These are phyloP conservation scores for Ceyx cyanopectus DNA, from an alignment of 2,113 vertebrate genomes.

Conservation along the genomic window DNA sequence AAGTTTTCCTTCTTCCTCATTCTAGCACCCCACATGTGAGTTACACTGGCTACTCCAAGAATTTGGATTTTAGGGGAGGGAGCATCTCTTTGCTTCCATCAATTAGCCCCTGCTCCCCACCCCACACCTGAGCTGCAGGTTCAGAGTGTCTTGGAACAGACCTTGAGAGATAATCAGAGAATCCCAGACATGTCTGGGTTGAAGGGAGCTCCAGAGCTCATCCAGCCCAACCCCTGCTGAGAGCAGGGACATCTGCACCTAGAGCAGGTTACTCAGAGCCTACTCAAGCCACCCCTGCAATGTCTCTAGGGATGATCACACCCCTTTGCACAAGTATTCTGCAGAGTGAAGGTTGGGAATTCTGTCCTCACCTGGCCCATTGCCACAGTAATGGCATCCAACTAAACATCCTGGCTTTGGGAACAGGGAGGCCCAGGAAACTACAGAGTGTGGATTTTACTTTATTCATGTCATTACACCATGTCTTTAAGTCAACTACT, in stretches of 20 bases:
- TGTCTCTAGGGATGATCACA: not conserved
- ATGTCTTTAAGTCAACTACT: not conserved
- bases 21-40: not conserved
- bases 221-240: too few relatives aligned
- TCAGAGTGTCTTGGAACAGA: not conserved
- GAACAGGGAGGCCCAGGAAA: not conserved
- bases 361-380: rapidly evolving
- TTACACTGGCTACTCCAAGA: not conserved
- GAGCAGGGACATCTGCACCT: too few relatives aligned
- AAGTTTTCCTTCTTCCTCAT: not conserved
- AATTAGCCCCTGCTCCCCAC: not conserved
- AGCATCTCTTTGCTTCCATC: not conserved
- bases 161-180: not conserved
- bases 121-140: not conserved
- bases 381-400: not conserved
- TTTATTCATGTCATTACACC: not conserved
- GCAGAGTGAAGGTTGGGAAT: not conserved
- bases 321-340: not conserved
- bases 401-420: not conserved
- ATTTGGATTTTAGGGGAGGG: not conserved
- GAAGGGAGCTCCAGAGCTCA: too few relatives aligned
- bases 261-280: too few relatives aligned
- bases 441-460: not conserved
- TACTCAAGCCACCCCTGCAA: too few relatives aligned
- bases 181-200: too few relatives aligned